Base-by-base conservation (phyloP, 2,797 vertebrate genomes). In the Myotis vivesi region DNA sequence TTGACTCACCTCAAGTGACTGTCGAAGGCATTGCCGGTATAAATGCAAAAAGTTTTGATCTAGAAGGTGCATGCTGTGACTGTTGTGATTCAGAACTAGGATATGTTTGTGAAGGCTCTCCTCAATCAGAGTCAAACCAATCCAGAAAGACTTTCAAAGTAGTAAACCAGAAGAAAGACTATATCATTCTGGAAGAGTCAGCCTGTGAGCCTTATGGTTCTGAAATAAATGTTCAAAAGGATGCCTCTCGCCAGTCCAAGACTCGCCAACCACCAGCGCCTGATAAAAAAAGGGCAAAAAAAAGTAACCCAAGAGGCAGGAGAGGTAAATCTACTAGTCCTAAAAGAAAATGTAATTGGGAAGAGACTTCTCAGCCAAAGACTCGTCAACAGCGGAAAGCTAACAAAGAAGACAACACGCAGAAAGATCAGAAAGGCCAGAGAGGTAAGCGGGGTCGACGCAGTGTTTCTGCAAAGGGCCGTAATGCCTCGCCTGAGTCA, bases 161-260 rank as follows among this genome's bases (percentile, higher is more conserved):
- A 75, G 86, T 97, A 86, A 97, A 97, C 51, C 93, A 95, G 79
- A 97, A 97, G 23, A 96, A 95, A 80, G 96, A 97, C 77, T 95
- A 93, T 59, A 99, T 99, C 22, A 97, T 98, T 98, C 97, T 98
- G 83, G 97, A 98, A 83, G 95, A 88, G 53, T 75, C 91, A 11
- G 95, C 90, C 71, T 96, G 68, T 92, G 97, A 96, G 17, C 92
- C 95, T 72, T 96, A 86, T 25, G 97, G 93, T 75, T 98, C 98
- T 82, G 99, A 98, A 80, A 96, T 98, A 92, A 99, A 97, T 96
- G 98, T 98, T 97, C 97, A 98, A 91, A 99, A 98, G 98, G 99
- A 99, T 97, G 93, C 98, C 75, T 98, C 98, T 81, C 64, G 98
- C 66, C 98, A 98, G 94, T 98, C 98, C 84, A 93, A 86, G 66